These are phyloP conservation scores for Muscidifurax raptorellus DNA, from an alignment of 1,140 invertebrate species.

Conservation along the genomic window DNA sequence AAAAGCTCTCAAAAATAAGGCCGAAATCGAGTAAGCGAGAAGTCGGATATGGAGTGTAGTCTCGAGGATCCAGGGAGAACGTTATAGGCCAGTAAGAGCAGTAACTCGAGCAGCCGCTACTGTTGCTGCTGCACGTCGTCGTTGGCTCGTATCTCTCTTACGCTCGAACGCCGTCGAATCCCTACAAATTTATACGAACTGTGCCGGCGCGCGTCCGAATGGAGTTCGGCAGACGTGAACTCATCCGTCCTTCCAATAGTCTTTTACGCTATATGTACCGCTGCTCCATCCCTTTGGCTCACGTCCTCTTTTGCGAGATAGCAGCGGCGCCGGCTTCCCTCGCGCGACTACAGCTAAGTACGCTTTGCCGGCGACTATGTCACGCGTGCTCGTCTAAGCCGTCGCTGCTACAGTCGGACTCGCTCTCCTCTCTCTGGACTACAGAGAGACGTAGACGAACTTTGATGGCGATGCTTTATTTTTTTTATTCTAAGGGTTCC, in stretches of 20 bases:
- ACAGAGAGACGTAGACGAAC: no score
- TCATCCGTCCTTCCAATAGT: constrained; percentile 21
- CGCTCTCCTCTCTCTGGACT: no score
- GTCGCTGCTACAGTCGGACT: neutral
- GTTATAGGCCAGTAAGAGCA: neutral
- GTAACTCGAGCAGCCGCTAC: neutral
- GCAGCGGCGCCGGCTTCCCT: neutral
- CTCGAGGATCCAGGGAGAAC: neutral
- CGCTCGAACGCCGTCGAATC: constrained; percentile 61
- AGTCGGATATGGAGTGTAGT: neutral
- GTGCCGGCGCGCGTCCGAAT: constrained; percentile 56
- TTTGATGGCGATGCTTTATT: no score
- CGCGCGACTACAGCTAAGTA: neutral
- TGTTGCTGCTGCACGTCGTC: neutral
- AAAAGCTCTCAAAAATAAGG: neutral
- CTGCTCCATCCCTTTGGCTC: neutral
- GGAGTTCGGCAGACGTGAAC: constrained; percentile 53
- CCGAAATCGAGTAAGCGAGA: neutral
- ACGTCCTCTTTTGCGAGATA: neutral
- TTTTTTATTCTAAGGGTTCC: no score
- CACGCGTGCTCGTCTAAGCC: neutral
- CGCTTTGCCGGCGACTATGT: neutral
- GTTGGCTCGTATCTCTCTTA: constrained; percentile 59
- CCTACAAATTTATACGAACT: constrained; percentile 64
- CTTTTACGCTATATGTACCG: neutral